These are phyloP conservation scores for Brachionus rubens DNA, from an alignment of 1,140 invertebrate genomes.

Conservation along the genomic window DNA sequence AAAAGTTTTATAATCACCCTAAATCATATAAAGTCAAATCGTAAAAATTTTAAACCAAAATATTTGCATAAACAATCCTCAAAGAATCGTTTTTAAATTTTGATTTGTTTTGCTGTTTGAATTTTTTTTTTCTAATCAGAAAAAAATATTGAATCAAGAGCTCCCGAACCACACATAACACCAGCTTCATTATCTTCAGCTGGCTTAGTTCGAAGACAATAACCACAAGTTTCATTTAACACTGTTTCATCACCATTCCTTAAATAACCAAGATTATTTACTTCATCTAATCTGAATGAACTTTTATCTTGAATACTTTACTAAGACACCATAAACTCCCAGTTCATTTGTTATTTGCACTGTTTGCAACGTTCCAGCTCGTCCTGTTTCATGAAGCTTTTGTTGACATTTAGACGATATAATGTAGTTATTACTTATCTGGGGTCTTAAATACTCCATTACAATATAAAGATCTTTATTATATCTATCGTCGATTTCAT, in stretches of 20 bases:
- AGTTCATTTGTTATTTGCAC: slow-evolving; percentile 69
- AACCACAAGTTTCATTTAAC: slow-evolving; percentile 76
- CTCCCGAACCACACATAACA: slow-evolving; percentile 82
- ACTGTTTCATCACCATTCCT: slow-evolving; percentile 69
- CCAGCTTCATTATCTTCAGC: slow-evolving; percentile 84
- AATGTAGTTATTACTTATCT: slow-evolving; percentile 10
- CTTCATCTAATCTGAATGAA: neutral
- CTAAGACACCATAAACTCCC: slow-evolving; percentile 86
- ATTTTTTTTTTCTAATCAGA: neutral
- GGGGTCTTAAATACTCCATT: slow-evolving; percentile 39
- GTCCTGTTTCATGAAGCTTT: neutral
- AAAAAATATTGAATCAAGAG: slow-evolving; percentile 68
- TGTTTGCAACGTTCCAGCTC: neutral
- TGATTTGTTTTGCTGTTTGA: neutral
- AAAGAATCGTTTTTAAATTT: neutral
- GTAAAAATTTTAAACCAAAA: too few species aligned
- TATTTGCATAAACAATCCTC: slow-evolving; percentile 13
- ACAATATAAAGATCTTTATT: slow-evolving; percentile 42
- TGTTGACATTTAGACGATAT: slow-evolving; percentile 33
- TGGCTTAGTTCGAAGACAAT: slow-evolving; percentile 84
- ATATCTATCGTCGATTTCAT: slow-evolving; percentile 23
- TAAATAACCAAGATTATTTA: slow-evolving; percentile 49
- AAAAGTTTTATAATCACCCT: too few species aligned
- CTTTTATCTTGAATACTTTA: slow-evolving; percentile 62
- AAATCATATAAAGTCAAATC: too few species aligned